These are phyloP conservation scores for Drosophila borborema DNA, from an alignment of 2,888 invertebrate genomes.

Conservation along the genomic window DNA sequence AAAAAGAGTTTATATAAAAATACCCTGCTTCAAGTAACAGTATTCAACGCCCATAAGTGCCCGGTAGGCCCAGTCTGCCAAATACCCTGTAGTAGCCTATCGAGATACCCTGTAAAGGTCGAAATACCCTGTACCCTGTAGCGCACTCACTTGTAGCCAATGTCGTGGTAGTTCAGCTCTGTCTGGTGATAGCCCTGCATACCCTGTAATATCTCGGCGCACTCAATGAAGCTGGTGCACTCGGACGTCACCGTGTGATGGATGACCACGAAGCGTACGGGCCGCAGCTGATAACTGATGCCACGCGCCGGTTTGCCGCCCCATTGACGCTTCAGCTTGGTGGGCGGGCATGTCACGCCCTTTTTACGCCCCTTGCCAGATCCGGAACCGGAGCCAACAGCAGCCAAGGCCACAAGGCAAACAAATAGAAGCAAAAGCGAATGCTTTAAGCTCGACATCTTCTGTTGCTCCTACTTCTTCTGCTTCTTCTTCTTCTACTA, in stretches of 20 bases:
- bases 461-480: background rate
- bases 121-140: background rate
- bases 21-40: background rate
- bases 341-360: slow-evolving; percentile 85
- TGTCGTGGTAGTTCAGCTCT: slow-evolving; percentile 86
- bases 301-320: slow-evolving; percentile 86
- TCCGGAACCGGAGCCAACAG: background rate
- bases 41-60: too few relatives aligned
- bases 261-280: slow-evolving; percentile 87
- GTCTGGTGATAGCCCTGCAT: slow-evolving; percentile 87
- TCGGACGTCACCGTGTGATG: slow-evolving; percentile 87
- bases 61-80: too few relatives aligned
- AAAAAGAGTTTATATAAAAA: background rate
- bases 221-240: slow-evolving; percentile 85
- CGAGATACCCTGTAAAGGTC: background rate
- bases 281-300: slow-evolving; percentile 87
- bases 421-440: slow-evolving; percentile 7
- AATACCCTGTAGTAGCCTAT: background rate
- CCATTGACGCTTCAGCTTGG: slow-evolving; percentile 88
- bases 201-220: slow-evolving; percentile 85
- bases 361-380: slow-evolving; percentile 14
- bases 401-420: background rate
- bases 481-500: background rate
- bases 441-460: slow-evolving; percentile 14
- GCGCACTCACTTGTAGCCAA: slow-evolving; percentile 87